Base-by-base conservation (phyloP, 2,113 vertebrate species). In the Eubucco bourcierii region DNA sequence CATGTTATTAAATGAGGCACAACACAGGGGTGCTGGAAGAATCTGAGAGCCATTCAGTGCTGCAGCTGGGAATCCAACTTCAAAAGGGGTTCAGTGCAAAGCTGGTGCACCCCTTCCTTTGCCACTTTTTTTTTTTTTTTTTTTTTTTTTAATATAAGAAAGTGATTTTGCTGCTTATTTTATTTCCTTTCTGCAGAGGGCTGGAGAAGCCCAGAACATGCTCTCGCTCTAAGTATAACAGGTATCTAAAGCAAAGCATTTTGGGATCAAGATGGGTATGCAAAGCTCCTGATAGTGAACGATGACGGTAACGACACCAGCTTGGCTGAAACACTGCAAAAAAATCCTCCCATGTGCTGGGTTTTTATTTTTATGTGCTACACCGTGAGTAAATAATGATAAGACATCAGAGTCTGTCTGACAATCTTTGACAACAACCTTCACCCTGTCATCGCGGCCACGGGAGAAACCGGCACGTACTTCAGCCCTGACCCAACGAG, bases 391-490 rank as follows among this genome's bases (percentile, higher is more conserved):
- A 98, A 97, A 97, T 97, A 96, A 97, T 9, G 88, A 93, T 97
- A 97, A 97, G 95, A 93, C 94, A 97, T 96, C 94, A 96, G 17
- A 96, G 95, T 9, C 67, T 95, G 95, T 95, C 96, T 97, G 97
- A 98, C 98, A 98, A 98, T 97, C 97, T 97, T 91, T 97, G 97
- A 98, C 97, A 98, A 97, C 96, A 96, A 94, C 92, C 95, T 94
- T 79, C 96, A 94, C 39, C 61, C 96, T 95, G 96, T 96, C 97
- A 96, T 58, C 47, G 18, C 1, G 80, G 97, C 94, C 97, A 94
- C 92, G 3, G 86, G 97, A 98, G 97, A 95, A 97, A 96, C 97
- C 9, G 16, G 94, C 95, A 93, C 61, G 31, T 84, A 90, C 90
- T 80, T 80, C 95, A 97, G 95, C 93, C 93, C 94, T 97, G 98